Percentiles rank a stretch among this genome's conserved stretches.
Evolutionary conservation across 30 jellyfish, hydroid and myxozoan genomes (phyloP).

Genomic region (Catostylus mosaicus): DNA sequence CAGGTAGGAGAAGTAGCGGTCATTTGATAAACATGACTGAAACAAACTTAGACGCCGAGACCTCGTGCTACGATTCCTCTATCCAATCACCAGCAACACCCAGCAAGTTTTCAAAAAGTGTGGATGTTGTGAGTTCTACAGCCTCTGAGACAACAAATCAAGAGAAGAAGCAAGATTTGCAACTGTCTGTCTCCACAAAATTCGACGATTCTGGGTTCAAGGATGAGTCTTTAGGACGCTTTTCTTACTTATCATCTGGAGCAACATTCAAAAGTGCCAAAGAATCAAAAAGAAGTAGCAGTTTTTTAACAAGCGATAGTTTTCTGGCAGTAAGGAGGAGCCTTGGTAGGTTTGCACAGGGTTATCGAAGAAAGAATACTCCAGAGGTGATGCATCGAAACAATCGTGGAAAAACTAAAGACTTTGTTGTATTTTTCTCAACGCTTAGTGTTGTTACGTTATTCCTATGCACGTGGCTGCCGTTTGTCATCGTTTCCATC

Average conservation of each 20-base stretch:
- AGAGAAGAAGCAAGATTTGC: neutral
- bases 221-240: neutral
- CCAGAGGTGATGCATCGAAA: neutral
- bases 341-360: neutral
- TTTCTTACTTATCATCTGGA: neutral
- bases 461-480: conserved; percentile 56
- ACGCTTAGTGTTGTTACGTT: conserved; percentile 46
- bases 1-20: neutral
- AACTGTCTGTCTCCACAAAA: neutral
- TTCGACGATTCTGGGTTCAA: conserved; percentile 28
- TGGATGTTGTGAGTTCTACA: too few relatives aligned
- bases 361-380: neutral
- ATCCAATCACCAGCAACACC: neutral
- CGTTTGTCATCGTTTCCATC: conserved; percentile 20
- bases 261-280: neutral
- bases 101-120: neutral
- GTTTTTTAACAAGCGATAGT: neutral
- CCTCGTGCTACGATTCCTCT: neutral
- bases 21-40: neutral
- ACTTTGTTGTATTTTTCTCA: conserved; percentile 41
- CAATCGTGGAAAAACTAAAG: conserved; percentile 2
- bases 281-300: conserved; percentile 4
- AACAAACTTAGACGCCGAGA: neutral
- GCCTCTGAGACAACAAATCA: neutral
- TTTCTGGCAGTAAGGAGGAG: neutral